Evolutionary conservation across 2,888 invertebrate species (phyloP).

Genomic region (Philopedon plagiatum): DNA sequence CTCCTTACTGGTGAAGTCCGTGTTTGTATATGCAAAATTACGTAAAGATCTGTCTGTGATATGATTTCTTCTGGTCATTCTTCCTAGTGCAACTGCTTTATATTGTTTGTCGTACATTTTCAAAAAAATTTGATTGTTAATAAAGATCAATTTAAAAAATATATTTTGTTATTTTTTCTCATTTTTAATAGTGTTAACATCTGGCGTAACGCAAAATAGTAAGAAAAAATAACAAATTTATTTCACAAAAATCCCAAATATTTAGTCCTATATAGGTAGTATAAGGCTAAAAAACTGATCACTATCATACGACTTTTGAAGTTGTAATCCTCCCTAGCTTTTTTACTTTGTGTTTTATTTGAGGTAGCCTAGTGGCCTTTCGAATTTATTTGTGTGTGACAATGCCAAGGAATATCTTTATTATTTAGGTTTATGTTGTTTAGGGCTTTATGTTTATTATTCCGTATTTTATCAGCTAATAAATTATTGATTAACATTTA

Average conservation of each 20-base stretch:
- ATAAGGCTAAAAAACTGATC: no score
- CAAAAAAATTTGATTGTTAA: no score
- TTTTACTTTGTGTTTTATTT: conserved; percentile 39
- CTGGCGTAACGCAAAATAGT: no score
- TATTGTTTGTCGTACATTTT: background rate
- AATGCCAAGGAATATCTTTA: conserved; percentile 47
- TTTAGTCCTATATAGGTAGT: no score
- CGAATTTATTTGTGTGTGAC: conserved; percentile 43
- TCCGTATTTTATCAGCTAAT: conserved; percentile 48
- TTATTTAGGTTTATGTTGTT: conserved; percentile 42
- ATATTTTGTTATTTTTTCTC: no score
- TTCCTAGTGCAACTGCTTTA: background rate
- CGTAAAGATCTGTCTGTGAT: conserved; percentile 32
- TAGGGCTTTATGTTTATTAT: conserved; percentile 46
- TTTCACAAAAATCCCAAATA: no score
- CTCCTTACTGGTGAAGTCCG: no score
- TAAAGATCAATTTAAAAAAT: no score
- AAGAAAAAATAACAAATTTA: background rate
- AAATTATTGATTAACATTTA: conserved; percentile 40
- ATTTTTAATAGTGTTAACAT: no score
- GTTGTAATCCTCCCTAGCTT: conserved; percentile 25
- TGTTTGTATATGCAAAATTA: no score
- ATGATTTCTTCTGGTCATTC: conserved; percentile 27
- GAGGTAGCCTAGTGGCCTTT: conserved; percentile 36
- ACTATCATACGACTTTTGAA: background rate